A percentile compares a stretch with the other conserved stretches of the same genome.
These are phyloP conservation scores for Synergus itoensis DNA, from an alignment of 2,888 invertebrate genomes.

Conservation along the genomic window DNA sequence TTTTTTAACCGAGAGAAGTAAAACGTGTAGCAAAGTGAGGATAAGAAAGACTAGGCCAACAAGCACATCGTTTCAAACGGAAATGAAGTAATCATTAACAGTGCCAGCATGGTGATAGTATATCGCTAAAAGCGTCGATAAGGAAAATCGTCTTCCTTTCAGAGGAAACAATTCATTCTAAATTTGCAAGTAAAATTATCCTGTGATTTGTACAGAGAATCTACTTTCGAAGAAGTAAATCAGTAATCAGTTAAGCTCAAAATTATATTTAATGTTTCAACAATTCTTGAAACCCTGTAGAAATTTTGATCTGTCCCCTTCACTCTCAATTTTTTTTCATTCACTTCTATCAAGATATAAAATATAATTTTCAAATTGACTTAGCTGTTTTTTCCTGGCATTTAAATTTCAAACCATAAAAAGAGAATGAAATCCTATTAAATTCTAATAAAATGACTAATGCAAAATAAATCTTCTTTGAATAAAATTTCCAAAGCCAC, in stretches of 20 bases:
- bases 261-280: too few relatives aligned
- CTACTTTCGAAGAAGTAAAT: too few relatives aligned
- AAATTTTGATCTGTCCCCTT: too few relatives aligned
- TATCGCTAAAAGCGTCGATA: conserved; percentile 67
- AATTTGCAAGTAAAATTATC: conserved; percentile 32
- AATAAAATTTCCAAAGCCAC: conserved; percentile 21
- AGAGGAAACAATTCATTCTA: conserved; percentile 35
- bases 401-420: not conserved
- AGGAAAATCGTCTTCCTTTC: conserved; percentile 47
- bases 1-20: not conserved
- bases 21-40: not conserved
- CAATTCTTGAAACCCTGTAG: too few relatives aligned
- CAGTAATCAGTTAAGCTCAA: too few relatives aligned
- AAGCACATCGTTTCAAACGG: conserved; percentile 61
- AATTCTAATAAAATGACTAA: not conserved
- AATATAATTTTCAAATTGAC: too few relatives aligned
- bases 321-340: too few relatives aligned
- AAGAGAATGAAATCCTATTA: not conserved
- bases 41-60: conserved; percentile 46
- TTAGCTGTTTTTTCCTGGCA: too few relatives aligned
- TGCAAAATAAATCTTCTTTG: not conserved
- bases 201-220: not conserved
- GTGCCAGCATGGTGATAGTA: conserved; percentile 63
- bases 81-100: conserved; percentile 65
- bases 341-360: too few relatives aligned